Conservation (phyloP, 1,140 invertebrate species). For the Drosophila kurseongensis region DNA sequence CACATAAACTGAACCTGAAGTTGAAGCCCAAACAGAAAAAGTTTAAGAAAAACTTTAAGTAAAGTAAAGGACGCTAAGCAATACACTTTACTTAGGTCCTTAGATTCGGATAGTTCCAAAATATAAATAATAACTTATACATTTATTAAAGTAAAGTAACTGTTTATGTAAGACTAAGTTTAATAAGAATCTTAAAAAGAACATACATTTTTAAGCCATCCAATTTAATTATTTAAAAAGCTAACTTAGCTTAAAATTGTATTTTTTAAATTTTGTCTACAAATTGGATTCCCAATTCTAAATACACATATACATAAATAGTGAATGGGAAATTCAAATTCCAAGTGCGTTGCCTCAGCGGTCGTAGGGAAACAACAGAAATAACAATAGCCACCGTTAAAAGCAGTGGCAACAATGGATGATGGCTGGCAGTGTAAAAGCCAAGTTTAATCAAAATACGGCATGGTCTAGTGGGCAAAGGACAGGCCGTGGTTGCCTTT, state of each 20-base stretch:
- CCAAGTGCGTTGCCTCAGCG: slow-evolving; percentile 36
- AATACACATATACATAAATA: background rate
- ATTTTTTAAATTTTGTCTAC: background rate
- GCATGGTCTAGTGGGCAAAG: slow-evolving; percentile 28
- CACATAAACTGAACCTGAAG: slow-evolving; percentile 12
- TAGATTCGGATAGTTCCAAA: too few relatives aligned
- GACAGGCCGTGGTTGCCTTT: slow-evolving; percentile 7
- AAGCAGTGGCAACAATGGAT: slow-evolving; percentile 47
- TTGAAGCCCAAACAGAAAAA: slow-evolving; percentile 22
- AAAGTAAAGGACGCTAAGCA: background rate
- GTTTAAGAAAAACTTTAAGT: background rate
- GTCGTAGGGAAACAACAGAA: slow-evolving; percentile 16
- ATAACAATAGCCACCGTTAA: slow-evolving; percentile 21
- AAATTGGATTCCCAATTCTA: background rate
- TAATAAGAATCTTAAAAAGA: too few relatives aligned
- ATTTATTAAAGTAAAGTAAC: too few relatives aligned
- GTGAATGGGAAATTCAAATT: slow-evolving; percentile 39
- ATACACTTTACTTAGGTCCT: slow-evolving; percentile 6
- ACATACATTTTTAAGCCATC: too few relatives aligned
- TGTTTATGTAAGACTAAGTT: too few relatives aligned
- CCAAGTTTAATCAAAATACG: slow-evolving; percentile 79
- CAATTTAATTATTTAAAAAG: too few relatives aligned
- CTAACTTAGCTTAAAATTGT: background rate
- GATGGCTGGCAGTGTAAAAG: slow-evolving; percentile 65
- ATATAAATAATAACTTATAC: too few relatives aligned